These are phyloP conservation scores for Drosophila subsilvestris DNA, from an alignment of 2,888 invertebrate species.

Conservation along the genomic window DNA sequence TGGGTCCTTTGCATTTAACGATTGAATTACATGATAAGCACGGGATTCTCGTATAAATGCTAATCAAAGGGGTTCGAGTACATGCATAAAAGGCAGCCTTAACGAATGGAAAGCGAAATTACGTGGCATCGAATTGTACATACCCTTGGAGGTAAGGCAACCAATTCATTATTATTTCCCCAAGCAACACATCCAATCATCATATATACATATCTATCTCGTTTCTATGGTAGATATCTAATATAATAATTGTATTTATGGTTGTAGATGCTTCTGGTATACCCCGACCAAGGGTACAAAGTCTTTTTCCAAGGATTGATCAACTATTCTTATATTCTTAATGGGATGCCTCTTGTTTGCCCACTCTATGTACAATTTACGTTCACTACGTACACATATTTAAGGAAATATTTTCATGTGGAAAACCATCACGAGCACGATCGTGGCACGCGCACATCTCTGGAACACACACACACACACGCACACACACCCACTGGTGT, in stretches of 20 bases:
- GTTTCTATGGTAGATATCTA: too few relatives aligned
- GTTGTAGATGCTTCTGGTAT: too few relatives aligned
- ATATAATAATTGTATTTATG: too few relatives aligned
- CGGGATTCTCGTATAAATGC: background rate
- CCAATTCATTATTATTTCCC: too few relatives aligned
- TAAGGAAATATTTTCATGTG: background rate
- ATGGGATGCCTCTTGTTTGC: background rate
- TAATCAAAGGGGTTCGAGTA: background rate
- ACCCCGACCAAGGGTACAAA: too few relatives aligned
- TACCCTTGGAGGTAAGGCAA: background rate
- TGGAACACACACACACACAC: constrained; percentile 1
- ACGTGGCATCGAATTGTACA: background rate
- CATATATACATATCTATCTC: too few relatives aligned
- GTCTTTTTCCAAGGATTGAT: too few relatives aligned
- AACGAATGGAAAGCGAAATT: background rate
- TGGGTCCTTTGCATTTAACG: background rate
- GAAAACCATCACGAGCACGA: background rate
- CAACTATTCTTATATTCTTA: background rate
- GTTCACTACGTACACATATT: background rate
- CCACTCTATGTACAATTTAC: background rate
- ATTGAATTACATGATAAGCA: background rate
- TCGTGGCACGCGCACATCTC: constrained; percentile 14
- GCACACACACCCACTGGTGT: too few relatives aligned
- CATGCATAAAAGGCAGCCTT: background rate
- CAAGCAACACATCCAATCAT: too few relatives aligned